Base-by-base conservation (phyloP, 2,113 vertebrate genomes). In the Cyanoderma ruficeps region DNA sequence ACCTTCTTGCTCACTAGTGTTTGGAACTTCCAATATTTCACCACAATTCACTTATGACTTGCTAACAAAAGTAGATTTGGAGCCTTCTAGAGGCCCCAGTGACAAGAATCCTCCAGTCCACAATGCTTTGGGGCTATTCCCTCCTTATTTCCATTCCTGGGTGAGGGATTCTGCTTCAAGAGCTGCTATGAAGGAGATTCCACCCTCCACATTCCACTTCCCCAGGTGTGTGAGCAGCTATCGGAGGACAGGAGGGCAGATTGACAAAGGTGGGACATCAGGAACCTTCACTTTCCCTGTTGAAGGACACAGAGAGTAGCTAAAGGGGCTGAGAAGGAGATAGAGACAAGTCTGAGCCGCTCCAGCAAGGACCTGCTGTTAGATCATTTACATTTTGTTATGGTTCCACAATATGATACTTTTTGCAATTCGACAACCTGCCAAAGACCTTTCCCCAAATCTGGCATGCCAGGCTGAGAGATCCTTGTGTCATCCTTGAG, bases 381-480 rank as follows among this genome's bases (percentile, higher is more conserved):
- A 55, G 24, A 18, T n/a, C 7, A 10, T 49, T 72, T 30, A 5
- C 13, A 28, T 22, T 8, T 37, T 24, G 5, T 64, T n/a, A 21
- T 14, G 15, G 10, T 27, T 41, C 9, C 2, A 1, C 5, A 2
- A 4, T 2, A n/a, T 0, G 2, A 2, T 6, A 4, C 6, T 24
- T 70, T 70, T 30, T 52, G 49, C 20, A 60, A 25, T 20, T 22
- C 39, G 11, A 47, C 82, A 87, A 41, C 7, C 18, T 70, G 47
- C 31, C 46, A 30, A 86, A 14, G 39, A 11, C 11, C 16, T 37
- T 71, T 75, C 17, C 44, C 30, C n/a, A 69, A 7, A n/a, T 28
- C 63, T 33, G 28, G 4, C 1, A 1, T 4, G 9, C 6, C 44
- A n/a, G 22, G n/a, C 16, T 37, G 42, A 78, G 68, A 28, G 20